A percentile compares a stretch with the other conserved stretches of the same genome.
Evolutionary conservation across 2,888 invertebrate genomes (phyloP).

Genomic region (Geophilus truncorum): DNA sequence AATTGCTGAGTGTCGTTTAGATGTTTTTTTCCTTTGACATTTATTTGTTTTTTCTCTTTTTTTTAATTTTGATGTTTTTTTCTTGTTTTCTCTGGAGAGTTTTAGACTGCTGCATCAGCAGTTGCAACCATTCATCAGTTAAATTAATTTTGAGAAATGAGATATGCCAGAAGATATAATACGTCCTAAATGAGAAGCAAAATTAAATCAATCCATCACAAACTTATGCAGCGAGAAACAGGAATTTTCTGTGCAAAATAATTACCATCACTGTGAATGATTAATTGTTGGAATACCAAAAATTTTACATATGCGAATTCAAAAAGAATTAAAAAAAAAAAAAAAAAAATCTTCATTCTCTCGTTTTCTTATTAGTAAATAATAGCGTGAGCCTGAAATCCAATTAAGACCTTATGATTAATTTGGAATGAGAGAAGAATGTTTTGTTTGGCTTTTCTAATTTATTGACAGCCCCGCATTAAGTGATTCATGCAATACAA

Average conservation of each 20-base stretch:
- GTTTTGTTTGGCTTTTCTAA: not conserved
- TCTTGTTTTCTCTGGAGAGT: not conserved
- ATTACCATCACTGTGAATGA: not conserved
- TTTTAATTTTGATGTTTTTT: not conserved
- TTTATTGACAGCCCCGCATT: not conserved
- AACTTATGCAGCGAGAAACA: not conserved
- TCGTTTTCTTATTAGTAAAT: not conserved
- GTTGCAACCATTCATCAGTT: not conserved
- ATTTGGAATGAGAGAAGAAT: not conserved
- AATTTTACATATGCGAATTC: not conserved
- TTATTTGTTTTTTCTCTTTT: not conserved
- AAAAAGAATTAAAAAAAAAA: not conserved
- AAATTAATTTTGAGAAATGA: not conserved
- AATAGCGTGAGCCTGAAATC: not conserved
- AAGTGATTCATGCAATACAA: not conserved
- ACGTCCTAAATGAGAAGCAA: not conserved
- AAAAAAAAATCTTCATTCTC: not conserved
- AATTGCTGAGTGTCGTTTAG: not conserved
- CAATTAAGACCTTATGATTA: not conserved
- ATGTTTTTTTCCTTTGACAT: not conserved
- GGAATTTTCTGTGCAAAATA: not conserved
- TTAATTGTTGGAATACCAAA: not conserved
- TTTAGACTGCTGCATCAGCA: not conserved
- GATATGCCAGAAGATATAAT: not conserved
- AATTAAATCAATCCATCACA: not conserved